Conservation (phyloP, 2,888 invertebrate species). For the Volucella inflata region DNA sequence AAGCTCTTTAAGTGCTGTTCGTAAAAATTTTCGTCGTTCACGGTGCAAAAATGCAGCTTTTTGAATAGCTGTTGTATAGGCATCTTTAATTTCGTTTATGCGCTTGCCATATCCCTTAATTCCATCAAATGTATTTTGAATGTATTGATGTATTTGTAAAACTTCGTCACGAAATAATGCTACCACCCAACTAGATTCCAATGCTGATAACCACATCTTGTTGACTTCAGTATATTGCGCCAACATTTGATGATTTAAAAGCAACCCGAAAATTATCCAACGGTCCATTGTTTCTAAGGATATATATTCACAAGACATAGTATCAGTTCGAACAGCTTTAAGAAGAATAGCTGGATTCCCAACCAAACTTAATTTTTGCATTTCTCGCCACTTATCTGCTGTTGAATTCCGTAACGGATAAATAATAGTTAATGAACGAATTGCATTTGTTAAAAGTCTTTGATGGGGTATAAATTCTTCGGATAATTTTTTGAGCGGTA, state of each 20-base stretch:
- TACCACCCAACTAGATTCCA: constrained; percentile 97
- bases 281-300: constrained; percentile 97
- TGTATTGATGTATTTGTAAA: constrained; percentile 96
- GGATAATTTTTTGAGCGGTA: constrained; percentile 96
- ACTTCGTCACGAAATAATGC: constrained; percentile 98
- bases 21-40: constrained; percentile 97
- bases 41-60: constrained; percentile 96
- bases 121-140: constrained; percentile 96
- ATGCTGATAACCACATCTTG: constrained; percentile 95
- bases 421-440: constrained; percentile 94
- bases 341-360: constrained; percentile 97
- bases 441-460: constrained; percentile 92
- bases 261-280: constrained; percentile 98
- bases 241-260: constrained; percentile 94
- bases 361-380: constrained; percentile 95
- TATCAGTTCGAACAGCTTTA: constrained; percentile 97
- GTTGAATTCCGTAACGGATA: constrained; percentile 95
- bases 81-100: constrained; percentile 97
- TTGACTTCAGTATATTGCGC: constrained; percentile 92
- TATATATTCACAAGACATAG: constrained; percentile 98
- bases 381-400: constrained; percentile 97
- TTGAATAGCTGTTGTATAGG: constrained; percentile 94
- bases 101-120: constrained; percentile 97
- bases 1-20: constrained; percentile 97
- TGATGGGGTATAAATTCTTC: constrained; percentile 99